Base-by-base conservation (phyloP, 2,797 vertebrate genomes). In the Heliangelus exortis region DNA sequence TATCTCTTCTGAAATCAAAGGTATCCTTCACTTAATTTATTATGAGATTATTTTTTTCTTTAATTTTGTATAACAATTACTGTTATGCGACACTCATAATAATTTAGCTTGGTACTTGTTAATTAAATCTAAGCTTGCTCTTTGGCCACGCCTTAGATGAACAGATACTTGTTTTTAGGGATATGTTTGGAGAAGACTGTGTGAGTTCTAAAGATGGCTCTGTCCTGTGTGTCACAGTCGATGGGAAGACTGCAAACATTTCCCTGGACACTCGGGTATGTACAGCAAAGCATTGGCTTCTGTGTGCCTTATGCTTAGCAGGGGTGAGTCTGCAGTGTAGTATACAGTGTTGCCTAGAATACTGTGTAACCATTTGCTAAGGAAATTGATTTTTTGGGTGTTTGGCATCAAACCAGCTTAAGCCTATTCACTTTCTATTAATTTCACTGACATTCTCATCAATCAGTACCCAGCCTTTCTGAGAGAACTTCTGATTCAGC, bases 171-270 rank as follows among this genome's bases (percentile, higher is more conserved):
- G 16, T 95, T 96, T 94, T 94, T 95, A 98, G 99, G 85, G 99
- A 99, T 96, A 99, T 99, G 98, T 99, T 99, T 90, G 99, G 99
- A 73, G 98, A 99, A 55, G 98, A 99, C 53, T 99, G 98, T 71
- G 98, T 99, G 28, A 98, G 97, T 66, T 97, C 98, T 34, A 98
- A 98, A 75, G 98, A 98, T 15, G 96, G 97, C 51, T 97, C 97
- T 34, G 78, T 97, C 43, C 75, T 99, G 34, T 98, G 97, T 4
- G 95, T 99, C 96, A 99, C 98, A 0, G 99, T 99, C 81, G 99
- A 99, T 20, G 99, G 99, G 10, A 99, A 98, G 90, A 98, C 98
- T 0, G 99, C 98, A 2, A 97, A 97, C 51, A 92, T 99, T 57
- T 98, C 97, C 9, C 79, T 98, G 96, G 98, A 98, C 53, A 98